Evolutionary conservation across 1,140 invertebrate genomes (phyloP).

Genomic region (Amphibalanus amphitrite): DNA sequence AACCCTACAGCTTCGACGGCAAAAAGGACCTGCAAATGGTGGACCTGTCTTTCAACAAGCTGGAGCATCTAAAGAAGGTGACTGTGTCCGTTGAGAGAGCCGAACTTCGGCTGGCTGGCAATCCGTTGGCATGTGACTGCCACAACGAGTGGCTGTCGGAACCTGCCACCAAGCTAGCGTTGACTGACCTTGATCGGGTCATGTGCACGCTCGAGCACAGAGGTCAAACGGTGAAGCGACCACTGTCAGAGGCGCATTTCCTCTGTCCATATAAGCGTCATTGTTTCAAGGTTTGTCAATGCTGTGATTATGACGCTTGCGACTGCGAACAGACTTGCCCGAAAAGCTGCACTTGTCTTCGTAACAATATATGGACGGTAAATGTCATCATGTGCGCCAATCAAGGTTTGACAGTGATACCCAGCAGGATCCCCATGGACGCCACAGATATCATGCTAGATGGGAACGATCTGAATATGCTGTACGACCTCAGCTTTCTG

Average conservation of each 20-base stretch:
- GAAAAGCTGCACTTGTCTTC: conserved; percentile 71
- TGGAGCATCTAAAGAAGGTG: conserved; percentile 59
- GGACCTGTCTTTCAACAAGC: conserved; percentile 71
- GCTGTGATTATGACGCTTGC: conserved; percentile 81
- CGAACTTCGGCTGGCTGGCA: conserved; percentile 74
- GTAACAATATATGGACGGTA: conserved; percentile 73
- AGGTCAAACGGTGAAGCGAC: conserved; percentile 47
- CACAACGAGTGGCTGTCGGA: conserved; percentile 52
- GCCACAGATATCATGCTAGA: conserved; percentile 71
- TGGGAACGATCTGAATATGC: conserved; percentile 63
- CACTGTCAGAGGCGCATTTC: conserved; percentile 63
- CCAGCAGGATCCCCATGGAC: conserved; percentile 74
- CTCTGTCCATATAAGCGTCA: conserved; percentile 74
- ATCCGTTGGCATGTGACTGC: conserved; percentile 76
- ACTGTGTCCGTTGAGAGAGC: conserved; percentile 53
- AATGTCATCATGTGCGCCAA: conserved; percentile 75
- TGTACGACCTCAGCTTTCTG: conserved; percentile 74
- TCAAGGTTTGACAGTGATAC: conserved; percentile 50
- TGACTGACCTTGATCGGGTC: conserved; percentile 31
- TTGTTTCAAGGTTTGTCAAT: conserved; percentile 74
- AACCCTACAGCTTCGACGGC: conserved; percentile 65
- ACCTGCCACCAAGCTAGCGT: background rate
- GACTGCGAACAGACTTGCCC: conserved; percentile 87
- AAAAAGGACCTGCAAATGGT: conserved; percentile 66
- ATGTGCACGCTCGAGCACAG: conserved; percentile 53